Evolutionary conservation across 2,113 vertebrate genomes (phyloP), one percentile per base, ranked within the genome.

Genomic region (Amphiprion percula): DNA sequence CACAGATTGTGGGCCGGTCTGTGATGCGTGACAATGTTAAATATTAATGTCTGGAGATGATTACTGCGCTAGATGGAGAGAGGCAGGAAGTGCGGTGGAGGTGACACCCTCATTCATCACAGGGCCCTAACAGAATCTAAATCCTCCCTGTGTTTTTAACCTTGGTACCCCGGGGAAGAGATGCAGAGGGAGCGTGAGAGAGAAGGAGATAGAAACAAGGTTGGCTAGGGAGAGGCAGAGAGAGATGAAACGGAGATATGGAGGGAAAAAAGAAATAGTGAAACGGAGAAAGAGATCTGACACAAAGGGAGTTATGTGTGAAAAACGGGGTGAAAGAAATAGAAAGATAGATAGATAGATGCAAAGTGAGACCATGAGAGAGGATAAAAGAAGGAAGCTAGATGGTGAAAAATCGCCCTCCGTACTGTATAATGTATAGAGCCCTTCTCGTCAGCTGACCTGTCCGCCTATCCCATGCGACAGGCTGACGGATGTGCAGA

Each of bases 111-210:
- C 90, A 92, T 93, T 94, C 87, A 91, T 93, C 94, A 92, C 55
- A 0, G 70, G 73, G 50, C 71, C 67, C 83, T 85, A 90, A 93
- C 87, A 77, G 87, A 94, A 93, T 93, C 90, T 91, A 91, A 90
- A 92, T 93, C 91, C 88, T 89, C 77, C 76, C 84, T 39, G 80
- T 91, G 91, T 90, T 91, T 91, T 93, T 95, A 95, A 94, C 94
- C 94, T 94, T 91, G 87, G 80, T 72, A 71, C 84, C 87, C 85
- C 10, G 1, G 80, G 83, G 83, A 44, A 53, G 64, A 37, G 79
- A 47, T 26, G 44, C 21, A 56, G 30, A 16, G 53, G 60, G 71
- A 65, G 69, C 0, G 15, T 39, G 47, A 16, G 37, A 58, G 26
- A 55, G 30, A 41, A 26, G 66, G 44, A 49, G 64, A 49, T 44